Conservation (phyloP, 1,140 invertebrate species). For the Drosophila mojavensis region DNA sequence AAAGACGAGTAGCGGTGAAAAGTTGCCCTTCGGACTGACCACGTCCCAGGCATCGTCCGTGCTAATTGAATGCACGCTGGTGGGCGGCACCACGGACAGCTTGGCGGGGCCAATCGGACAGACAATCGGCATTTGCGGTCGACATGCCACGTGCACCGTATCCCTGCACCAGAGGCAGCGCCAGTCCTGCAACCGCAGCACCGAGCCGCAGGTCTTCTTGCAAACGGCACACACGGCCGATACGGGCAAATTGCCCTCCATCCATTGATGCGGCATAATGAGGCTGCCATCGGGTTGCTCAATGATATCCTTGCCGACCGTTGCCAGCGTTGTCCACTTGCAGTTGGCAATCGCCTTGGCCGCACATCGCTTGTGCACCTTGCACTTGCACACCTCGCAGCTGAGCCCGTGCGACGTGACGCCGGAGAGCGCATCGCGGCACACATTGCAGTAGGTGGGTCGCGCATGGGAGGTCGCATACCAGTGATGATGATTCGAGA, state of each 20-base stretch:
- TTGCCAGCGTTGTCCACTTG: slow-evolving; percentile 98
- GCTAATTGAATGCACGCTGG: slow-evolving; percentile 94
- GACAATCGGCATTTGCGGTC: slow-evolving; percentile 88
- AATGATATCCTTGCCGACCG: slow-evolving; percentile 96
- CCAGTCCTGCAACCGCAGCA: slow-evolving; percentile 97
- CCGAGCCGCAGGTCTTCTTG: slow-evolving; percentile 98
- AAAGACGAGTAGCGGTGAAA: slow-evolving; percentile 94
- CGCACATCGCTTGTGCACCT: slow-evolving; percentile 97
- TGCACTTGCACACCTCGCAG: slow-evolving; percentile 98
- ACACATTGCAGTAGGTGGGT: slow-evolving; percentile 98
- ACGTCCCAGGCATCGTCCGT: slow-evolving; percentile 96
- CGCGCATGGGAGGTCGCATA: slow-evolving; percentile 95
- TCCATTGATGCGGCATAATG: slow-evolving; percentile 98
- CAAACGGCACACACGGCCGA: slow-evolving; percentile 97
- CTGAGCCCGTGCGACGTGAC: slow-evolving; percentile 97
- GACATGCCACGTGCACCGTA: slow-evolving; percentile 95
- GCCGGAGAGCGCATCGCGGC: slow-evolving; percentile 94
- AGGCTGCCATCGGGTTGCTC: slow-evolving; percentile 96
- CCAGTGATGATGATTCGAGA: slow-evolving; percentile 96
- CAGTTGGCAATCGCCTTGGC: slow-evolving; percentile 96
- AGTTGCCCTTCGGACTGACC: slow-evolving; percentile 88
- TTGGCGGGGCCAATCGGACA: slow-evolving; percentile 94
- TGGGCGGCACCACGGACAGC: slow-evolving; percentile 96
- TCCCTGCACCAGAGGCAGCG: slow-evolving; percentile 97
- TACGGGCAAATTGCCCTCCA: slow-evolving; percentile 98